These are phyloP conservation scores for Ancistrus triradiatus DNA, from an alignment of 2,113 vertebrate genomes.

Conservation along the genomic window DNA sequence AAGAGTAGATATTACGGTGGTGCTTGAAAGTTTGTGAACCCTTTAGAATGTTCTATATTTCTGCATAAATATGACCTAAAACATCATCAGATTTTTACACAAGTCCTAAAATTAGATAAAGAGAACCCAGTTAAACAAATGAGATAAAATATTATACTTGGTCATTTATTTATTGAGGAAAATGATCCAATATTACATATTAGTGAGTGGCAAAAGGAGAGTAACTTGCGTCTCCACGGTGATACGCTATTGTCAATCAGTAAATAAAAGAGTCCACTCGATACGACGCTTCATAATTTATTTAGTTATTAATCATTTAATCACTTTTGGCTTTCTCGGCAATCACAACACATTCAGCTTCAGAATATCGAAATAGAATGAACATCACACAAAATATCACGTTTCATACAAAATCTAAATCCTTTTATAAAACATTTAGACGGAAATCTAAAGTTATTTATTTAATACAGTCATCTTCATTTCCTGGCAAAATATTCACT, in stretches of 20 bases:
- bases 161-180: no score
- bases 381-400: slow-evolving; percentile 71
- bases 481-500: slow-evolving; percentile 58
- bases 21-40: no score
- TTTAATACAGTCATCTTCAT: slow-evolving; percentile 53
- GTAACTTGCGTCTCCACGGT: no score
- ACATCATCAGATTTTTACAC: no score
- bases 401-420: slow-evolving; percentile 68
- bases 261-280: not conserved
- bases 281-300: slow-evolving; percentile 41
- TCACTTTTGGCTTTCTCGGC: slow-evolving; percentile 54
- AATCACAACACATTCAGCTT: slow-evolving; percentile 72
- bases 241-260: not conserved
- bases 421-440: slow-evolving; percentile 71
- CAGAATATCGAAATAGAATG: slow-evolving; percentile 56
- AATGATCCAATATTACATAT: no score
- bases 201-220: no score
- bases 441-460: slow-evolving; percentile 47
- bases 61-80: no score
- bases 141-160: no score
- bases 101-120: no score
- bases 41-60: no score
- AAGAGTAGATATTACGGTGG: no score
- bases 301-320: slow-evolving; percentile 56
- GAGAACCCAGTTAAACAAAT: no score